A percentile compares a stretch with the other conserved stretches of the same genome.
These are phyloP conservation scores for Callorhinus ursinus DNA, from an alignment of 2,113 vertebrate species.

Conservation along the genomic window DNA sequence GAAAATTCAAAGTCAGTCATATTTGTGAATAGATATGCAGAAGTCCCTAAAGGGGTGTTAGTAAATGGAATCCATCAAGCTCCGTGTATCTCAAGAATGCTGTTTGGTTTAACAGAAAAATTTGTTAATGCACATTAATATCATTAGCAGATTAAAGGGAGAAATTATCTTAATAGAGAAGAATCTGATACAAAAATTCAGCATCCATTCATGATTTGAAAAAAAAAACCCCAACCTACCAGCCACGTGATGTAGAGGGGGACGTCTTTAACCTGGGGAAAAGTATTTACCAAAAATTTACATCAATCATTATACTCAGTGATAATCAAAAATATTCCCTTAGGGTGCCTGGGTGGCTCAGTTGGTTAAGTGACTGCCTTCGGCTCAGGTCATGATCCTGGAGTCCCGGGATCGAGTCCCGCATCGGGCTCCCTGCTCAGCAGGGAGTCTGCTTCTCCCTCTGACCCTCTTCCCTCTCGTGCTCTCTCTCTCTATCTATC, in stretches of 20 bases:
- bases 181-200: background rate
- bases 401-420: too few species aligned
- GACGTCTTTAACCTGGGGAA: background rate
- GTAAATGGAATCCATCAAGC: background rate
- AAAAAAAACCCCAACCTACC: background rate
- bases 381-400: too few species aligned
- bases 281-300: constrained; percentile 20
- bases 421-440: too few species aligned
- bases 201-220: background rate
- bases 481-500: too few species aligned
- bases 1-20: background rate
- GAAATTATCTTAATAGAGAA: background rate
- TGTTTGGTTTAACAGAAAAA: constrained; percentile 20
- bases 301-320: background rate
- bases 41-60: background rate
- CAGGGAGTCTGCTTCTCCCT: too few species aligned
- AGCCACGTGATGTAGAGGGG: background rate
- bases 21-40: background rate
- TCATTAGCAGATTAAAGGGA: constrained; percentile 7
- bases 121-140: background rate
- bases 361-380: too few species aligned
- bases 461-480: too few species aligned
- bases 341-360: too few species aligned
- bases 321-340: background rate
- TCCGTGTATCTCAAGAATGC: background rate